Evolutionary conservation across 2,888 invertebrate species (phyloP), one percentile per base, ranked within the genome.

Genomic region (Eumacrocentrus americanus): DNA sequence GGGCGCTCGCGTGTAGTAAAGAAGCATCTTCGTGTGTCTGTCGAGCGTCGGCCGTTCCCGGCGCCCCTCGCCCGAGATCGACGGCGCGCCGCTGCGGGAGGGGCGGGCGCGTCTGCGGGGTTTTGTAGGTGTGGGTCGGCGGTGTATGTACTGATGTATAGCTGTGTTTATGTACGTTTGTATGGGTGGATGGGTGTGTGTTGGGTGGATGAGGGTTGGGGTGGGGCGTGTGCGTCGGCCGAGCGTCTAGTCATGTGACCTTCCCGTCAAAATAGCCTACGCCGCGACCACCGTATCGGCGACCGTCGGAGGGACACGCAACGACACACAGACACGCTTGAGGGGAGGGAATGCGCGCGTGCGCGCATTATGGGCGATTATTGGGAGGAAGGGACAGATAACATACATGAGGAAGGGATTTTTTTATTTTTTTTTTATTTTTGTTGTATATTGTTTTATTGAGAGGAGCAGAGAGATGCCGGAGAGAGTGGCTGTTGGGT

Each of bases 261-360:
- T 89, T 88, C 89, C 89, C 88, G 89, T 89, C 89, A 89, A 89
- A 89, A 89, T 89, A 89, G 87, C 87, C 85, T 71, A 67, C 70
- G 71, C 70, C 58, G 51, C 51, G 18, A n/a, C 7, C 37, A 14
- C 40, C 16, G 38, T 48, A n/a, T n/a, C n/a, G n/a, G n/a, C n/a
- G n/a, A n/a, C n/a, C 55, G 46, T 54, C 40, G 40, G 7, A 7
- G 40, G 1, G 40, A 40, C 14, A 16, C 0, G 7, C 2, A 16
- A 5, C 40, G 40, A 35, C 35, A 35, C 35, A n/a, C n/a, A 1
- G 1, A 35, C 40, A 29, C 16, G 1, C 16, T 14, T 40, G 40
- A 7, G 40, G 12, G 12, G 16, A 1, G 16, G 1, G 14, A 40
- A n/a, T 14, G 6, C 12, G 20, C 16, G 12, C 6, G 16, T 40